Percentiles rank a stretch among this genome's conserved stretches.
Conservation (phyloP, 2,888 invertebrate species). For the Spialia ferax region DNA sequence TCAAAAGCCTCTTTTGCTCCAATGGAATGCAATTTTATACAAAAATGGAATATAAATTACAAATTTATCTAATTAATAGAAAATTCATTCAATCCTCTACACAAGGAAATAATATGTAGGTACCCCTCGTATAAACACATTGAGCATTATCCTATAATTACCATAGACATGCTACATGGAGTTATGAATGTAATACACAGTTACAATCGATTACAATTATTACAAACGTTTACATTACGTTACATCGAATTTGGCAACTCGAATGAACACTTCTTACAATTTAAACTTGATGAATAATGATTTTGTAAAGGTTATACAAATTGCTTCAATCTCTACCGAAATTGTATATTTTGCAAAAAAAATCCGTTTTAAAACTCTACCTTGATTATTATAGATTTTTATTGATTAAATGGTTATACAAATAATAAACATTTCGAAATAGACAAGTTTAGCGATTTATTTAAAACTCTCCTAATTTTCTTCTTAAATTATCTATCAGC, state of each 20-base stretch:
- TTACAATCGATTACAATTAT: constrained; percentile 66
- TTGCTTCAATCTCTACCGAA: constrained; percentile 41
- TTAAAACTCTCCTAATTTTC: constrained; percentile 25
- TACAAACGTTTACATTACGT: constrained; percentile 63
- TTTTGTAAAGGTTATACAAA: constrained; percentile 43
- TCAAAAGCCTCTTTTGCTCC: constrained; percentile 57
- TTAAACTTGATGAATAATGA: constrained; percentile 41
- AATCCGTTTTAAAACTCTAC: constrained; percentile 23
- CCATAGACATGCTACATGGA: constrained; percentile 78
- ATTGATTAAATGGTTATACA: constrained; percentile 32
- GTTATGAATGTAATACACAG: constrained; percentile 61
- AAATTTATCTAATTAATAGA: constrained; percentile 60
- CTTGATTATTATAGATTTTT: constrained; percentile 22
- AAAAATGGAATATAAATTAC: constrained; percentile 63
- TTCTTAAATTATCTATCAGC: constrained; percentile 18
- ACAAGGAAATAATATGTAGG: constrained; percentile 66
- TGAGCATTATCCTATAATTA: constrained; percentile 83
- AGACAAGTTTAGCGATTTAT: constrained; percentile 35
- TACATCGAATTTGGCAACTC: constrained; percentile 84
- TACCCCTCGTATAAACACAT: constrained; percentile 79
- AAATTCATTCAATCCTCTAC: constrained; percentile 62
- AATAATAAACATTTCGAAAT: constrained; percentile 31
- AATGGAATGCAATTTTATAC: constrained; percentile 70
- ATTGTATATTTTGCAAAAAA: constrained; percentile 37
- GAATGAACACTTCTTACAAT: constrained; percentile 77